These are phyloP conservation scores for Tympanoctomys barrerae DNA, from an alignment of 2,797 vertebrate genomes.

Conservation along the genomic window DNA sequence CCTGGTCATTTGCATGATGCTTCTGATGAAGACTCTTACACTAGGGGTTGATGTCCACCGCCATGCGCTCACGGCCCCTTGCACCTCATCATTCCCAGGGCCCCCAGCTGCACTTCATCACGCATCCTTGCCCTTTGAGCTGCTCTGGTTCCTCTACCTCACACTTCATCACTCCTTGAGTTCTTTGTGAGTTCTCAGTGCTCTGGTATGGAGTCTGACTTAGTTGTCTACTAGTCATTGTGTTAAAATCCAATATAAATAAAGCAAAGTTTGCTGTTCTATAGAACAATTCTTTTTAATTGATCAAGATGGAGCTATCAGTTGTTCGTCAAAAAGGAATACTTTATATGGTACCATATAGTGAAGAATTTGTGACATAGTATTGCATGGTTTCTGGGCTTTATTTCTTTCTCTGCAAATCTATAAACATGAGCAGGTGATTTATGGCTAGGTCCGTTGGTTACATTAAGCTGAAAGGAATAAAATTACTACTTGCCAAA, in stretches of 20 bases:
- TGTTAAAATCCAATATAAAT: constrained; percentile 46
- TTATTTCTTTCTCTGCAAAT: not conserved
- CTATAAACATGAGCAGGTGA: not conserved
- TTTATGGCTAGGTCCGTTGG: not conserved
- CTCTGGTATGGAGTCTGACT: constrained; percentile 21
- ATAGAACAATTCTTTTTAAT: not conserved
- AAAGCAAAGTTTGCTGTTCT: not conserved
- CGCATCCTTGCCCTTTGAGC: not conserved
- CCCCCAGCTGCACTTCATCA: constrained; percentile 39
- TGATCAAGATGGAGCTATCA: constrained; percentile 3
- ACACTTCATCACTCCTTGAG: constrained; percentile 44
- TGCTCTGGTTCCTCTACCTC: constrained; percentile 2
- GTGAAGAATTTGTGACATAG: not conserved
- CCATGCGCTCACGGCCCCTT: not conserved
- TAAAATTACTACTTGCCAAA: not conserved
- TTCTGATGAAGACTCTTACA: not conserved
- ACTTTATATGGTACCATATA: constrained; percentile 28
- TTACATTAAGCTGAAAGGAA: not conserved
- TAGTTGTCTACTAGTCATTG: constrained; percentile 1
- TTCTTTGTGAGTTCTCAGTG: constrained; percentile 48
- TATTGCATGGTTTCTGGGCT: not conserved
- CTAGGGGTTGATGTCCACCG: not conserved
- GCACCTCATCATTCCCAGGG: not conserved
- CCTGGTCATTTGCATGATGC: not conserved
- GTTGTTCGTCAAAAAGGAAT: not conserved